Percentiles rank a stretch among this genome's conserved stretches.
These are phyloP conservation scores for Pteruthius melanotis DNA, from an alignment of 2,113 vertebrate species.

Conservation along the genomic window DNA sequence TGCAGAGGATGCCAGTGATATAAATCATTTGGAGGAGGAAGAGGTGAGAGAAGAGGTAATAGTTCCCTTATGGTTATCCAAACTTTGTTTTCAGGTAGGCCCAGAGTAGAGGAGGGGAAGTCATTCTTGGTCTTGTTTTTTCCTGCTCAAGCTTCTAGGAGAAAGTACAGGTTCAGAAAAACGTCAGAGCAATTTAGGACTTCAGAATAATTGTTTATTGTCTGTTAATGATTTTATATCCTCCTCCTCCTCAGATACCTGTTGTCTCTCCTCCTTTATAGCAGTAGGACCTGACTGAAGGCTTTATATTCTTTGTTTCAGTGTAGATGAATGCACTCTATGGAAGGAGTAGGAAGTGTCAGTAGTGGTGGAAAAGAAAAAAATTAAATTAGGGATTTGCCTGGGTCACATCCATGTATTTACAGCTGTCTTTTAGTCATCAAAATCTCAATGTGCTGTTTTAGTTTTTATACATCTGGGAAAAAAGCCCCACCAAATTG, in stretches of 20 bases:
- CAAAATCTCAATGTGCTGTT: neutral
- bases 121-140: neutral
- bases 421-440: neutral
- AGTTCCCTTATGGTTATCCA: neutral
- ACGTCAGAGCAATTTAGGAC: neutral
- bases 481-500: neutral
- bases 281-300: neutral
- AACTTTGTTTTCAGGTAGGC: neutral
- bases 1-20: neutral
- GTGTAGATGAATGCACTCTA: neutral
- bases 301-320: neutral
- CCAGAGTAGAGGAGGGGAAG: neutral
- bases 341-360: neutral
- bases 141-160: neutral
- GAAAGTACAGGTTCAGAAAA: neutral
- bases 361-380: neutral
- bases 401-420: neutral
- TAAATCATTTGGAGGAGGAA: neutral
- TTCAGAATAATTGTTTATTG: neutral
- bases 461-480: neutral
- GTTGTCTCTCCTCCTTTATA: neutral
- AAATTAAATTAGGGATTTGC: neutral
- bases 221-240: neutral
- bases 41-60: neutral
- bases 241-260: neutral